Evolutionary conservation across 2,888 invertebrate genomes (phyloP).

Genomic region (Diploptera punctata): DNA sequence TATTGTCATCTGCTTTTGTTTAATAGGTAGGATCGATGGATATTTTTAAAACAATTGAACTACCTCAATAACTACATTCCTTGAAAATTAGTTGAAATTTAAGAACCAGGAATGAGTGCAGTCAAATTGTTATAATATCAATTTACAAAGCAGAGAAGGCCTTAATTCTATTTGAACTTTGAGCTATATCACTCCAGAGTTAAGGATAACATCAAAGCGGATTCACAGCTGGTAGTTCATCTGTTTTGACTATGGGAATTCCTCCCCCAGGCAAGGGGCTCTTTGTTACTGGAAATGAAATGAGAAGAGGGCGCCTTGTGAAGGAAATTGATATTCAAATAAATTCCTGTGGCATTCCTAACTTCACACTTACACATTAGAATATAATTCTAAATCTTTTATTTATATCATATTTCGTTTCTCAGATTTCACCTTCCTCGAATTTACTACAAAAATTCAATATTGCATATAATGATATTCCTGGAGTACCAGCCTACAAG

Average conservation of each 20-base stretch:
- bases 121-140: background rate
- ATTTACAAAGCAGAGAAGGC: background rate
- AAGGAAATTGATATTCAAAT: constrained; percentile 38
- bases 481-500: background rate
- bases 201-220: constrained; percentile 1
- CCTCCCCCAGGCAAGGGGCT: background rate
- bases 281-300: constrained; percentile 18
- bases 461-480: background rate
- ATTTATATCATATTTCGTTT: too few species aligned
- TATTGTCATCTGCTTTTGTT: too few species aligned
- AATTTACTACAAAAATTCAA: too few species aligned
- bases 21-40: too few species aligned
- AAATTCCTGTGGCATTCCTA: constrained; percentile 17
- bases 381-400: too few species aligned
- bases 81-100: too few species aligned
- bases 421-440: too few species aligned
- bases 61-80: too few species aligned
- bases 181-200: background rate
- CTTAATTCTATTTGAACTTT: constrained; percentile 7
- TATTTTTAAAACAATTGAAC: too few species aligned
- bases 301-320: background rate
- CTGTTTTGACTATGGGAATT: background rate
- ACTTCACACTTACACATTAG: too few species aligned
- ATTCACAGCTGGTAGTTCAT: background rate
- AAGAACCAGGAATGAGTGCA: too few species aligned